A percentile compares a stretch with the other conserved stretches of the same genome.
Conservation (phyloP, 2,113 vertebrate genomes). For the Cyanoderma ruficeps region DNA sequence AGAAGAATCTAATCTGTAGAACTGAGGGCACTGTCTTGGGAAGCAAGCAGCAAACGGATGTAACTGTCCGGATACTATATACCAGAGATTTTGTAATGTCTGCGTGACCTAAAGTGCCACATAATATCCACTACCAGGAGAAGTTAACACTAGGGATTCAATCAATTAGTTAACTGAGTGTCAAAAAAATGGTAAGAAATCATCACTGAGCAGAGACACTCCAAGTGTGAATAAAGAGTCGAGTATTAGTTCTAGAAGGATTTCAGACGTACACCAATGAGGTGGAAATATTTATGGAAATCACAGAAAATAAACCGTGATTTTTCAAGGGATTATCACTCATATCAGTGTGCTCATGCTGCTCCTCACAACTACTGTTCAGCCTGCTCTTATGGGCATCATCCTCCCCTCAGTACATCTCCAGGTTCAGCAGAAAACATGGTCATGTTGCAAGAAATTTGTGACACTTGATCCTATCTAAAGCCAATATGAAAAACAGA, state of each 20-base stretch:
- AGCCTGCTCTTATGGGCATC: accelerated
- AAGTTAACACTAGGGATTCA: background rate
- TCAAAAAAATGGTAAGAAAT: background rate
- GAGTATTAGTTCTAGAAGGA: background rate
- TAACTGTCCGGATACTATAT: background rate
- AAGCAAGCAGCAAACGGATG: background rate
- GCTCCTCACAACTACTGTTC: background rate
- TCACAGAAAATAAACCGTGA: background rate
- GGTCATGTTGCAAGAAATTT: background rate
- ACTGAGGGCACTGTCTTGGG: background rate
- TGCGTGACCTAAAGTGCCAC: background rate
- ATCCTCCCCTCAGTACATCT: background rate
- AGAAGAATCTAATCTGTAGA: background rate
- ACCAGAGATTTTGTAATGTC: background rate
- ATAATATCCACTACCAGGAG: background rate
- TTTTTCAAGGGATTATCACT: background rate
- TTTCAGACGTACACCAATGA: background rate
- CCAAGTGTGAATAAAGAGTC: background rate
- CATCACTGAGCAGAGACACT: background rate
- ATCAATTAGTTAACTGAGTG: background rate
- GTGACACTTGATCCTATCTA: background rate
- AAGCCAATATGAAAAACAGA: background rate
- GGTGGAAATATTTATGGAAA: background rate
- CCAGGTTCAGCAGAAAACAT: background rate
- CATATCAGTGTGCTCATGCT: background rate